These are phyloP conservation scores for Upupa epops DNA, from an alignment of 2,113 vertebrate species.

Conservation along the genomic window DNA sequence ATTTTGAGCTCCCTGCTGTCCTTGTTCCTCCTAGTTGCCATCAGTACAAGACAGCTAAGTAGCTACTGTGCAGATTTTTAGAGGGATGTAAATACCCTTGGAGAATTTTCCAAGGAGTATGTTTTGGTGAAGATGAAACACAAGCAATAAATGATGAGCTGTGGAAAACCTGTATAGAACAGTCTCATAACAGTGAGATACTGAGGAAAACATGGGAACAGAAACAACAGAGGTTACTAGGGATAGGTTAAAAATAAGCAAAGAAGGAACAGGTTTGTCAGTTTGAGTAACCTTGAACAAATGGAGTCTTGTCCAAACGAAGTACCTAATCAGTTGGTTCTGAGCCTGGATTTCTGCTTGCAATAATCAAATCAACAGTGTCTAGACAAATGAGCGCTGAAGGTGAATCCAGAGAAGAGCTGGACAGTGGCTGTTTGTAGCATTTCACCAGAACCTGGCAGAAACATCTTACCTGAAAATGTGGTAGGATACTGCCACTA, in stretches of 20 bases:
- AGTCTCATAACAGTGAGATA: background rate
- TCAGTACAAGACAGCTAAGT: background rate
- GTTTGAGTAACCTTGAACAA: background rate
- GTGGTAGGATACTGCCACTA: background rate
- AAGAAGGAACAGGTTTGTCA: background rate
- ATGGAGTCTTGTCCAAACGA: background rate
- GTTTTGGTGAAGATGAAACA: background rate
- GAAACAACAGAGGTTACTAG: background rate
- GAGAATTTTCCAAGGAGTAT: background rate
- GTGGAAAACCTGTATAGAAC: background rate
- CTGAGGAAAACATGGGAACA: background rate
- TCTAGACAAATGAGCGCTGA: background rate
- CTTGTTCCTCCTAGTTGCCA: background rate
- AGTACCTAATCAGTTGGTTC: background rate
- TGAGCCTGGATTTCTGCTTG: background rate
- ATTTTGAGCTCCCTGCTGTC: background rate
- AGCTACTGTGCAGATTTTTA: background rate
- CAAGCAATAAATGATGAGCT: background rate
- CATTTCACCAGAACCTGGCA: too few relatives aligned
- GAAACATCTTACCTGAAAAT: too few relatives aligned
- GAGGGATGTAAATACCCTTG: background rate
- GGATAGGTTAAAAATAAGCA: background rate
- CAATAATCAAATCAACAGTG: background rate
- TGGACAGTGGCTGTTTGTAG: background rate
- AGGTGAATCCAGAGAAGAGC: background rate